Evolutionary conservation across 1,140 invertebrate genomes (phyloP), one percentile per base, ranked within the genome.

Genomic region (Hormaphis cornu): DNA sequence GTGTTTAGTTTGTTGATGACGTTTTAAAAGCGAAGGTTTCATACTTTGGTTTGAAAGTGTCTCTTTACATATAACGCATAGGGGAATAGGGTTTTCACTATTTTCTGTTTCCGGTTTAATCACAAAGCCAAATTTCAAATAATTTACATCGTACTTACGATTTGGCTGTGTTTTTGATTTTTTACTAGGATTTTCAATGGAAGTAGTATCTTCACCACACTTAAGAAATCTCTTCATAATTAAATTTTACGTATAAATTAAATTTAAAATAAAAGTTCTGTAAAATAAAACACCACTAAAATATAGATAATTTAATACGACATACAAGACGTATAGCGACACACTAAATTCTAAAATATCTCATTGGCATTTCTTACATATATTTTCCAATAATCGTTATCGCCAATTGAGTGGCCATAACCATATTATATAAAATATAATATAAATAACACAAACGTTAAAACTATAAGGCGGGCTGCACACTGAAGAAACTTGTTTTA

Each of bases 351-450:
- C 28, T 33, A 30, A 53, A 54, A 54, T 54, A 54, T 30, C 28
- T 33, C 50, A 53, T 53, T 53, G 50, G 30, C 7, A 53, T 28
- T 52, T 52, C 24, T 0, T 52, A 7, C 24, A 14, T 53, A 53
- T 53, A 53, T 53, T 53, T 8, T 53, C 50, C 50, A 53, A 53
- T 53, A 53, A 53, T 53, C 50, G 50, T 53, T 53, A 53, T 53
- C 26, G 26, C 50, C 26, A 53, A 30, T 53, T 30, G 50, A 53
- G 26, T 52, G 50, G 50, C 50, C 50, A 30, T 30, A 52, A 52
- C 50, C 26, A 52, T 30, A 52, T 52, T 30, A 52, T 52, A 52
- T 52, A 52, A 52, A 52, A 52, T 52, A 52, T 18, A 52, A 52
- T 52, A 52, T 52, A 52, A 52, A 52, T 52, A 52, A 52, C 50